A percentile compares a stretch with the other conserved stretches of the same genome.
These are phyloP conservation scores for Columba janthina DNA, from an alignment of 2,113 vertebrate genomes.

Conservation along the genomic window DNA sequence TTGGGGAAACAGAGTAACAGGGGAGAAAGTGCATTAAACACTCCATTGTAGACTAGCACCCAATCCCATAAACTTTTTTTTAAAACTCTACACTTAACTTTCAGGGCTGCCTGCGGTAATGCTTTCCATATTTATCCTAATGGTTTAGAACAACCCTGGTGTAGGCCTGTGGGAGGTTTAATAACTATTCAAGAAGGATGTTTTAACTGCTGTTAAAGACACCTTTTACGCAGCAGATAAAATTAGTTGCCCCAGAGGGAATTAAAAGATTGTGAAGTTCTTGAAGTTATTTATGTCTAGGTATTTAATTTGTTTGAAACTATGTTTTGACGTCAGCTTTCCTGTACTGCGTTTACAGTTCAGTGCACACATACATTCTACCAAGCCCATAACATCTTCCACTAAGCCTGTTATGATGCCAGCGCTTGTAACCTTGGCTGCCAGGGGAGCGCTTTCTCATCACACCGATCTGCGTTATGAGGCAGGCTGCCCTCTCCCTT, in stretches of 20 bases:
- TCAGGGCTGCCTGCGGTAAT: not conserved
- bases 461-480: not conserved
- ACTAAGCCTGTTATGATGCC: not conserved
- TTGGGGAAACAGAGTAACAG: not conserved
- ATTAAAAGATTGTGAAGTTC: not conserved
- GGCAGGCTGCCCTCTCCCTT: not conserved
- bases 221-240: not conserved
- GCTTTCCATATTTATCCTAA: not conserved
- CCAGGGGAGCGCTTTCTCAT: not conserved
- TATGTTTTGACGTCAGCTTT: not conserved
- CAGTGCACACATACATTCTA: not conserved
- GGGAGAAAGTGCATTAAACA: not conserved
- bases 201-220: slow-evolving; percentile 9
- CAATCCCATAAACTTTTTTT: not conserved
- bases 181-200: not conserved
- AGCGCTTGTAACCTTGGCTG: not conserved
- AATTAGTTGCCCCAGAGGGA: not conserved
- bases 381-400: not conserved
- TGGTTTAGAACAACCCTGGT: not conserved
- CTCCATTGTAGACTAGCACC: not conserved
- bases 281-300: not conserved
- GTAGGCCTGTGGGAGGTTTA: not conserved
- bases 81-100: not conserved
- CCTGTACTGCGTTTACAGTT: not conserved
- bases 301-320: not conserved